Conservation (phyloP, 2,888 invertebrate species). For the Acanthococcus lagerstroemiae region DNA sequence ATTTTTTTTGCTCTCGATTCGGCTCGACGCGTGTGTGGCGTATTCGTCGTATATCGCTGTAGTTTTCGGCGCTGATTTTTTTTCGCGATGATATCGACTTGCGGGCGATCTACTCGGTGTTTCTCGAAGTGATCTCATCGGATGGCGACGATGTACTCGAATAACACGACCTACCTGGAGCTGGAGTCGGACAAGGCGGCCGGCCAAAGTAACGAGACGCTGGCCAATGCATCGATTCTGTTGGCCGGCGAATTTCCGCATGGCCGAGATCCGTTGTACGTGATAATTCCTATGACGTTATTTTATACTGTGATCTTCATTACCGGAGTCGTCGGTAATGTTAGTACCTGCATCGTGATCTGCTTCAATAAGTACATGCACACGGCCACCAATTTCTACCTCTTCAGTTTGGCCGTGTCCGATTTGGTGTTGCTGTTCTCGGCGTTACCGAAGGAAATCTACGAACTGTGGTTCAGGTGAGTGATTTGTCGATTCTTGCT, state of each 20-base stretch:
- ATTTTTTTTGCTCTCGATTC: no score
- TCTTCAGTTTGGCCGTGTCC: conserved; percentile 68
- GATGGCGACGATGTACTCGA: conserved; percentile 1
- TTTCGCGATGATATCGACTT: conserved; percentile 2
- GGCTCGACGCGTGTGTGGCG: not conserved
- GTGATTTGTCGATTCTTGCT: conserved; percentile 3
- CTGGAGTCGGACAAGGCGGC: not conserved
- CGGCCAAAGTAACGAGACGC: not conserved
- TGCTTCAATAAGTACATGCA: conserved; percentile 68
- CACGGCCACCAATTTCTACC: conserved; percentile 73
- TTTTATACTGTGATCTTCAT: conserved; percentile 59
- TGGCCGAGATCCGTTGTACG: conserved; percentile 14
- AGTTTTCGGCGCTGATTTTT: no score
- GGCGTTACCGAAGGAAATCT: conserved; percentile 71
- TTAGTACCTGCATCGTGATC: conserved; percentile 69
- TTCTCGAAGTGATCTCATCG: not conserved
- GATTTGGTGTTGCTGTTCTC: conserved; percentile 62
- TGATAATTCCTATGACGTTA: conserved; percentile 52
- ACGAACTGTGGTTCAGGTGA: conserved; percentile 59
- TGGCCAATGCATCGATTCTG: no score
- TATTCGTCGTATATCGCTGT: no score
- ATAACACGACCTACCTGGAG: not conserved
- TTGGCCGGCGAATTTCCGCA: no score
- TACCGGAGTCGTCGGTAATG: conserved; percentile 65
- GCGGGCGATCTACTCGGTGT: not conserved